Percentiles rank a stretch among this genome's conserved stretches.
phyloP scores from a whole-genome alignment of 2,113 vertebrate genomes.

The Pomatostomus ruficeps region DNA sequence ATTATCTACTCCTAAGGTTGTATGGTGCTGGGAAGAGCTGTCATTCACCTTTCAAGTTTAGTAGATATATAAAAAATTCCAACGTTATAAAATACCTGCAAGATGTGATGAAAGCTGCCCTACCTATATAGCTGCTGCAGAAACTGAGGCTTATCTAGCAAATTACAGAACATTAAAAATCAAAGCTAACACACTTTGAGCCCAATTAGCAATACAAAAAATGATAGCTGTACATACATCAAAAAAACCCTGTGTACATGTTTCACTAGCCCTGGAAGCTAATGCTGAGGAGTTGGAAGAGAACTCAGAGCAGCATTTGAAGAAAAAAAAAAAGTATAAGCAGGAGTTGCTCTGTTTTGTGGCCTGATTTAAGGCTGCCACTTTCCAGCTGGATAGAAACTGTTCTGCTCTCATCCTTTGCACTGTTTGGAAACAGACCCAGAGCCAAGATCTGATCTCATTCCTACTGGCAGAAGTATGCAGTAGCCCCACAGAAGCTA shows the following conservation, averaged over 20 bases:
- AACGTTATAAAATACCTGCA: neutral
- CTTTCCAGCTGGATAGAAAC: slow-evolving; percentile 41
- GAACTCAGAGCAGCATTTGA: neutral
- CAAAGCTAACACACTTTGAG: slow-evolving; percentile 10
- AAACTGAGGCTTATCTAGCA: neutral
- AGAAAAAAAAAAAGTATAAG: neutral
- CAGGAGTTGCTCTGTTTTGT: neutral
- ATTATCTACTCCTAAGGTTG: neutral
- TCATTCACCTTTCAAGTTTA: neutral
- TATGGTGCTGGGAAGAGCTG: neutral
- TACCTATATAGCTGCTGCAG: neutral
- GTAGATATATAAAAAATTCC: neutral
- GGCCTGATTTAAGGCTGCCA: slow-evolving; percentile 16
- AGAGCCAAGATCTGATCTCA: slow-evolving; percentile 46
- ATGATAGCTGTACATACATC: neutral
- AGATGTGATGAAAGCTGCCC: neutral
- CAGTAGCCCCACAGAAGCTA: slow-evolving; percentile 34
- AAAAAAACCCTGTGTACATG: neutral
- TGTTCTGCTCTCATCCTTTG: neutral
- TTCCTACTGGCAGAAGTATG: neutral
- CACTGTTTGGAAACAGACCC: slow-evolving; percentile 11
- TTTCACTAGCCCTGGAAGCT: neutral
- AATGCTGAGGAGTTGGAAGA: neutral
- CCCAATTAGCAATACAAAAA: neutral
- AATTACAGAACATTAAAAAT: slow-evolving; percentile 39